These are phyloP conservation scores for Pandemis corylana DNA, from an alignment of 2,888 invertebrate genomes.

Conservation along the genomic window DNA sequence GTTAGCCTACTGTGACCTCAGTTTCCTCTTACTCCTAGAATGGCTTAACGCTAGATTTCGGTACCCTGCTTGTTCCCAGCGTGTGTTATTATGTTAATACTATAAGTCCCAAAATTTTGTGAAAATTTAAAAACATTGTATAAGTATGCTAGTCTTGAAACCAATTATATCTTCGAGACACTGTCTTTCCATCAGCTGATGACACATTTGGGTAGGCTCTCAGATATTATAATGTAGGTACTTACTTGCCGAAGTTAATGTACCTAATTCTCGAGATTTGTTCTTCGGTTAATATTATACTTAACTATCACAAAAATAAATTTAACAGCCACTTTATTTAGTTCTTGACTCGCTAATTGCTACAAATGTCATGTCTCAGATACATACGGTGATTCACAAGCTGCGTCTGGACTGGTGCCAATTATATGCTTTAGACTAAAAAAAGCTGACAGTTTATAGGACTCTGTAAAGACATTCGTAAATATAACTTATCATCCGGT, in stretches of 20 bases:
- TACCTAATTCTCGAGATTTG: not conserved
- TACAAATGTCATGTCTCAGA: constrained; percentile 29
- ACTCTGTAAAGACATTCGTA: constrained; percentile 9
- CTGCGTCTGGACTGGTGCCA: constrained; percentile 29
- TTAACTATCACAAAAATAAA: constrained; percentile 17
- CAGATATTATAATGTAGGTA: not conserved
- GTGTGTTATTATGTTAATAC: not conserved
- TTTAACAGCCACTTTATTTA: constrained; percentile 26
- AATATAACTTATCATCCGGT: not conserved
- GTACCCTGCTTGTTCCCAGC: not conserved
- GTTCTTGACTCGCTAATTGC: constrained; percentile 20
- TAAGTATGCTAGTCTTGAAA: no score
- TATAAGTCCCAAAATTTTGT: not conserved
- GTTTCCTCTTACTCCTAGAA: no score
- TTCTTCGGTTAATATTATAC: constrained; percentile 1
- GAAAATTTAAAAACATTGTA: no score
- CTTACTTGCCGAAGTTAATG: not conserved
- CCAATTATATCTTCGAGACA: no score
- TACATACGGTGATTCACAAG: constrained; percentile 33
- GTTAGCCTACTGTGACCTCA: no score
- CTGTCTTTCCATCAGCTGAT: not conserved
- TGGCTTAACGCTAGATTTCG: not conserved
- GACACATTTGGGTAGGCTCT: not conserved
- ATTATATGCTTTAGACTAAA: constrained; percentile 21
- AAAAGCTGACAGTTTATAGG: constrained; percentile 19